A percentile compares a stretch with the other conserved stretches of the same genome.
These are phyloP conservation scores for Ceratosolen fusciceps DNA, from an alignment of 1,140 invertebrate species.

Conservation along the genomic window DNA sequence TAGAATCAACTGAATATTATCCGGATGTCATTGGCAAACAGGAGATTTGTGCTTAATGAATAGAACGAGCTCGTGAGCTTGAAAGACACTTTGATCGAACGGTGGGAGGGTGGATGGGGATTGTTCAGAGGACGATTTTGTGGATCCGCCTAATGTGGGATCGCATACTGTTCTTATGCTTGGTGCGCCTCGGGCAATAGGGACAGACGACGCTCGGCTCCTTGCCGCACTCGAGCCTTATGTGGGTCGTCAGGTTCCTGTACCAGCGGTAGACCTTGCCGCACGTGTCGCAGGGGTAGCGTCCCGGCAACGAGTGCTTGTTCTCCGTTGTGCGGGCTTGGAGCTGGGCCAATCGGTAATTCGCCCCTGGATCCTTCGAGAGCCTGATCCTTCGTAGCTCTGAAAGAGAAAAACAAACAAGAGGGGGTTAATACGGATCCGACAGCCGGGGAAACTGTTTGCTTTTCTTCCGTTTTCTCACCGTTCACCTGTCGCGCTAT, in stretches of 20 bases:
- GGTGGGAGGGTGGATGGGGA: too few species aligned
- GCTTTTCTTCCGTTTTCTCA: not conserved
- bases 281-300: constrained; percentile 71
- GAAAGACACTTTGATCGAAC: too few species aligned
- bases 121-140: constrained; percentile 23
- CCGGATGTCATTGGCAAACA: too few species aligned
- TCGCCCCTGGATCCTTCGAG: not conserved
- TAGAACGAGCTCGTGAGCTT: too few species aligned
- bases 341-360: not conserved
- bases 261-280: constrained; percentile 71
- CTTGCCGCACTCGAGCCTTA: constrained; percentile 71
- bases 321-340: not conserved
- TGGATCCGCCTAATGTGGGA: constrained; percentile 37
- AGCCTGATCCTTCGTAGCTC: constrained; percentile 7
- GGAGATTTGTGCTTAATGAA: too few species aligned
- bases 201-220: constrained; percentile 60
- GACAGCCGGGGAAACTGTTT: not conserved
- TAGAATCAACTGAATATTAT: too few species aligned
- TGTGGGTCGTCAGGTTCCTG: constrained; percentile 68
- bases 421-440: not conserved
- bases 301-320: constrained; percentile 51
- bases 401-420: constrained; percentile 26
- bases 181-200: constrained; percentile 40
- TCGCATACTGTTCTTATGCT: constrained; percentile 39
- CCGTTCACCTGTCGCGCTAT: not conserved